Percentiles rank a stretch among this genome's conserved stretches.
phyloP scores from a whole-genome alignment of 2,888 invertebrate species.

The Apoderus coryli region DNA sequence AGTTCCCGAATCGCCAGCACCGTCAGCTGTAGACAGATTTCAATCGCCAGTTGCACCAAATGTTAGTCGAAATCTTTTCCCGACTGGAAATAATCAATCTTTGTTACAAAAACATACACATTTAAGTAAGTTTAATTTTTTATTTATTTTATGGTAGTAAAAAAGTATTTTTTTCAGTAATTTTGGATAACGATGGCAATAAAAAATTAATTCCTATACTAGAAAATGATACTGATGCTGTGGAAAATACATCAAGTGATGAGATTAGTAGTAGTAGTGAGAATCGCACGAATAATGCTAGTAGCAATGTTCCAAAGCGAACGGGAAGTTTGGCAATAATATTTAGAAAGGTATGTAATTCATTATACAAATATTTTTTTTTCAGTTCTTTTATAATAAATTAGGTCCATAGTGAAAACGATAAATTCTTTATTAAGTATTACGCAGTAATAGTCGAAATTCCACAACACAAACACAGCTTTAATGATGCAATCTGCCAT shows the following conservation, averaged over 20 bases:
- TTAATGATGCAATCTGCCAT: too few relatives aligned
- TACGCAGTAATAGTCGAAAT: too few relatives aligned
- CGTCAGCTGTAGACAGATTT: constrained; percentile 47
- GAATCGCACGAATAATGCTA: constrained; percentile 18
- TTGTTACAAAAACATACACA: constrained; percentile 19
- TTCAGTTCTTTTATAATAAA: too few relatives aligned
- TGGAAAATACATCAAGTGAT: constrained; percentile 12
- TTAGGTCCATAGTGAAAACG: too few relatives aligned
- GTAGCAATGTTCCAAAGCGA: constrained; percentile 35
- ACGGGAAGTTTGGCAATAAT: constrained; percentile 61
- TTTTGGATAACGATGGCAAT: constrained; percentile 27
- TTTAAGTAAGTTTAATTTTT: constrained; percentile 20
- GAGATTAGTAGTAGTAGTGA: constrained; percentile 6
- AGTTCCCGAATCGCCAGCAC: constrained; percentile 39
- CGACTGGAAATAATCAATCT: constrained; percentile 34
- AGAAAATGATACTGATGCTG: constrained; percentile 16
- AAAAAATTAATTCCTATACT: constrained; percentile 26
- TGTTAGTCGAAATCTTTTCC: constrained; percentile 26
- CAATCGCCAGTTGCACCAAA: constrained; percentile 46
- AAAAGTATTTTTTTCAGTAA: constrained; percentile 19
- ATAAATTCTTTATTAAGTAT: too few relatives aligned
- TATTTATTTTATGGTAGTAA: constrained; percentile 5
- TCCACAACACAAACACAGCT: too few relatives aligned
- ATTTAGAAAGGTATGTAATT: constrained; percentile 81
- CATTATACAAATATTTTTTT: too few relatives aligned